phyloP scores from a whole-genome alignment of 2,113 vertebrate species.

The Tupaia tana region DNA sequence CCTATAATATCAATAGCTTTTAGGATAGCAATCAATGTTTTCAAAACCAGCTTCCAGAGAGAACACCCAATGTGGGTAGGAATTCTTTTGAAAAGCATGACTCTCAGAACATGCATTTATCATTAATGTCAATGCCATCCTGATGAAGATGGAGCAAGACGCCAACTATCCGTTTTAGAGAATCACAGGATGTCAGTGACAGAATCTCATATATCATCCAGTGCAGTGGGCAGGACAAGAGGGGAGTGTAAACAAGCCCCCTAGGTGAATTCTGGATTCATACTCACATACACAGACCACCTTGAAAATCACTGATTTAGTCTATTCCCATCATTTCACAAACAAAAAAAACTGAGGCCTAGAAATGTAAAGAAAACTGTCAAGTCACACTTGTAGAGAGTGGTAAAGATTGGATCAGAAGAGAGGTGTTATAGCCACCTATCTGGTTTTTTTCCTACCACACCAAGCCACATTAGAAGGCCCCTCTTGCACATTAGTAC shows the following conservation, averaged over 20 bases:
- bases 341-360: not conserved
- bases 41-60: slow-evolving; percentile 20
- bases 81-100: slow-evolving; percentile 12
- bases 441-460: not conserved
- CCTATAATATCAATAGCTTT: not conserved
- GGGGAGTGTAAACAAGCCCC: not conserved
- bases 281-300: not conserved
- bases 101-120: not conserved
- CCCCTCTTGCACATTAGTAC: not conserved
- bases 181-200: not conserved
- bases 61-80: not conserved
- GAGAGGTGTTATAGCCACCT: not conserved
- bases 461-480: not conserved
- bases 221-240: not conserved
- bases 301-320: not conserved
- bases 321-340: not conserved
- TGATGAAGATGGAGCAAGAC: not conserved
- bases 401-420: not conserved
- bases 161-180: not conserved
- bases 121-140: not conserved
- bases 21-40: not conserved
- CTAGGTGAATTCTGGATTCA: not conserved
- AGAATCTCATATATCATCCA: not conserved
- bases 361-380: not conserved
- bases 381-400: not conserved